Base-by-base conservation (phyloP, 2,888 invertebrate species). In the Rhorus exstirpatorius region DNA sequence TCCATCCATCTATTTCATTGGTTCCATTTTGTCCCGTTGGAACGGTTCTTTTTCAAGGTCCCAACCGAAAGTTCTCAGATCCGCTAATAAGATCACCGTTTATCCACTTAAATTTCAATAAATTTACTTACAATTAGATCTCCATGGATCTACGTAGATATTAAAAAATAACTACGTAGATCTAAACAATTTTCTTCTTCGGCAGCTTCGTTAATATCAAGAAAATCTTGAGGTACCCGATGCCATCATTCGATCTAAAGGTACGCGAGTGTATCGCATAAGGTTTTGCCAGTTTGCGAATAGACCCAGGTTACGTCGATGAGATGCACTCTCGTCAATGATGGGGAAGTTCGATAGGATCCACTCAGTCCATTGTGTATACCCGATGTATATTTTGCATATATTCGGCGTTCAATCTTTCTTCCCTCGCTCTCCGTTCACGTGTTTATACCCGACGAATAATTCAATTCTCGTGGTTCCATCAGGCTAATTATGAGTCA, bases 401-500 rank as follows among this genome's bases (percentile, higher is more conserved):
- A 38, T 26, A 75, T 31, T 65, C 21, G 31, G 41, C 7, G 44
- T 31, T 58, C 51, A 44, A 68, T 58, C 70, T 44, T 35, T 60
- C 75, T 10, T 35, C 53, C 68, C 63, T 68, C 35, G 46, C 38
- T 41, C 55, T 65, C 55, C 67, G n/a, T 46, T 70, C 46, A 61
- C 77, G 68, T 78, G 78, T 84, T 83, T 83, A 80, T 77, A 79
- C 76, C 70, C 79, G 79, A 80, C 81, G 85, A 88, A 89, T 91
- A 91, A 91, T 90, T 89, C 75, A 86, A 89, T 90, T 90, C 83
- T 65, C 79, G 19, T 74, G 83, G 86, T 86, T 89, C 87, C 89
- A 90, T 91, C 88, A 86, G 81, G 76, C 86, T 90, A 91, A 91
- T 91, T 91, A 90, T 87, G 86, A 90, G 88, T 88, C 88, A 87